Evolutionary conservation across 2,797 vertebrate genomes (phyloP).

Genomic region (Parauchenoglanis ngamensis): DNA sequence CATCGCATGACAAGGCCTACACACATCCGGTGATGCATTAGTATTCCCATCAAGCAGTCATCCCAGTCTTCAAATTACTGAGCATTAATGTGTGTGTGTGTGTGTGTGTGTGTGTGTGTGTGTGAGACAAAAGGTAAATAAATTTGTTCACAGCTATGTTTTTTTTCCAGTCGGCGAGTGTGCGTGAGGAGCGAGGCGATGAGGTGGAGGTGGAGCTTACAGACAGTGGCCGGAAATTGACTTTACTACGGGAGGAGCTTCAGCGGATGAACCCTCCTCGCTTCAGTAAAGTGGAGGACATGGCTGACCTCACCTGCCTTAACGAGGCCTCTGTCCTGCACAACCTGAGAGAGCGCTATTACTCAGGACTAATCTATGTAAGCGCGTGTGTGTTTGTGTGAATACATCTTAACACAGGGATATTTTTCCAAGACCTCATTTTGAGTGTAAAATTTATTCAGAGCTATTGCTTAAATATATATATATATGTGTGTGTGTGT

Average conservation of each 20-base stretch:
- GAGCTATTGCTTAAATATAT: background rate
- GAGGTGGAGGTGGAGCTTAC: conserved; percentile 90
- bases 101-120: conserved; percentile 4
- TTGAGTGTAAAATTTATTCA: background rate
- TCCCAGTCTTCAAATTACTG: conserved; percentile 24
- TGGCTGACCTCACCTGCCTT: conserved; percentile 93
- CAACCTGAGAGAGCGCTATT: conserved; percentile 91
- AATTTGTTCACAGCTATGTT: background rate
- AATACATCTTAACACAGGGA: background rate
- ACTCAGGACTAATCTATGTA: conserved; percentile 91
- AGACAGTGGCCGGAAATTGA: conserved; percentile 81
- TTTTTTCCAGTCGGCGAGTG: conserved; percentile 78
- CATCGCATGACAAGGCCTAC: conserved; percentile 29
- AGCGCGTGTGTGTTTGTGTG: conserved; percentile 61
- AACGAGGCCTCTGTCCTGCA: conserved; percentile 92
- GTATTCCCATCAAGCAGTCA: conserved; percentile 5
- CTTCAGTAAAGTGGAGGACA: conserved; percentile 94
- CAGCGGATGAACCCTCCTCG: conserved; percentile 94
- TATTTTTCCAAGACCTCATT: background rate
- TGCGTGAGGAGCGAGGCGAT: conserved; percentile 83
- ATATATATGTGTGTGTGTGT: too few species aligned
- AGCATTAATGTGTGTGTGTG: background rate
- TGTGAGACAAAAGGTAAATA: background rate
- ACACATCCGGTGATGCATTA: conserved; percentile 25
- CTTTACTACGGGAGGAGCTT: conserved; percentile 85